phyloP scores from a whole-genome alignment of 2,797 vertebrate species.

The Molossus alvarezi region DNA sequence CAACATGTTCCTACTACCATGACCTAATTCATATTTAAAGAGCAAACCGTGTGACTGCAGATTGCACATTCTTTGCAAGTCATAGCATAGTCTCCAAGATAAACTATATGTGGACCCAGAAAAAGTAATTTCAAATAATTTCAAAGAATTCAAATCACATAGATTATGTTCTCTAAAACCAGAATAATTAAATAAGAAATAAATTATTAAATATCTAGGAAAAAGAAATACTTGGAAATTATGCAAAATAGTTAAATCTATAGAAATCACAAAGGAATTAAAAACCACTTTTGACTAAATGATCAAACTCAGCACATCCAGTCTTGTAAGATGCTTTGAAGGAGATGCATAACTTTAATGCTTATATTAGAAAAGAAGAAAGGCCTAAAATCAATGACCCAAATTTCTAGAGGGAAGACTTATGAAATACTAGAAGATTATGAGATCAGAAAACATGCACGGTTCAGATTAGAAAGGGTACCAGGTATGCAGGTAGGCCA shows the following conservation, averaged over 20 bases:
- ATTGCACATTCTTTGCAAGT: neutral
- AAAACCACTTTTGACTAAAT: neutral
- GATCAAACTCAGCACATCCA: neutral
- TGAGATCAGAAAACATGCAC: neutral
- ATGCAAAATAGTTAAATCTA: neutral
- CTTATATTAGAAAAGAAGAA: neutral
- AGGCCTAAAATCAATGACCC: neutral
- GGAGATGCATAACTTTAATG: neutral
- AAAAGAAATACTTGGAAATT: neutral
- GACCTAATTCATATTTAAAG: neutral
- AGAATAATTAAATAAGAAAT: neutral
- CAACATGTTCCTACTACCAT: neutral
- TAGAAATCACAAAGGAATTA: neutral
- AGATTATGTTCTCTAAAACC: neutral
- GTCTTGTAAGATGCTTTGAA: neutral
- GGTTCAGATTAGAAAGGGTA: neutral
- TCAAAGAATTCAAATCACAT: neutral
- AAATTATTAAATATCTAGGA: neutral
- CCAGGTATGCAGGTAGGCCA: neutral
- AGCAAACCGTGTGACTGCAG: neutral
- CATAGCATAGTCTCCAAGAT: neutral
- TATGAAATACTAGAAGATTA: conserved; percentile 9
- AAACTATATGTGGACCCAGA: neutral
- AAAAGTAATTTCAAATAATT: neutral
- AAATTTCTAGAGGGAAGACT: neutral